Evolutionary conservation across 2,113 vertebrate genomes (phyloP).

Genomic region (Poeciliopsis occidentalis): DNA sequence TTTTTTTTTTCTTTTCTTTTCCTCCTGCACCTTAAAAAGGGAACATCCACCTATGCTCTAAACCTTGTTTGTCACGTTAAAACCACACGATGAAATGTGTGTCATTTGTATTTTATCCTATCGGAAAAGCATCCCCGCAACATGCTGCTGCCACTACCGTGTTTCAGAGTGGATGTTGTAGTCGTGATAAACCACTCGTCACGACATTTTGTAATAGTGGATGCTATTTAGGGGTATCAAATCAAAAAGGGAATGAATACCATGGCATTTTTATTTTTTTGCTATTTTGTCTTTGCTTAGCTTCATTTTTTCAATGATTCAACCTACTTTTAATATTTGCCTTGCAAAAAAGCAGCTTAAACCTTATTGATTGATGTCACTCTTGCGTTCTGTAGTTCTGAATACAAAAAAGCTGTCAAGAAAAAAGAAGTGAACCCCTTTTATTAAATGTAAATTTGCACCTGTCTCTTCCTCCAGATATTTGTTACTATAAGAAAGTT

Average conservation of each 20-base stretch:
- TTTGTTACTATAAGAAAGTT: constrained; percentile 96
- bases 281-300: not conserved
- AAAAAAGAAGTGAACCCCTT: not conserved
- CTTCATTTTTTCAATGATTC: not conserved
- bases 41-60: not conserved
- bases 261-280: too few species aligned
- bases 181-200: too few species aligned
- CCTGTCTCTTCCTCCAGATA: constrained; percentile 77
- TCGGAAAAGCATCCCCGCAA: not conserved
- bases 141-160: not conserved
- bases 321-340: too few species aligned
- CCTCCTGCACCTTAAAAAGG: constrained; percentile 13
- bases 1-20: constrained; percentile 8
- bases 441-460: not conserved
- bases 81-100: not conserved
- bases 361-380: not conserved
- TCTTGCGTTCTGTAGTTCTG: not conserved
- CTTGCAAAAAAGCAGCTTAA: too few species aligned
- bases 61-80: not conserved
- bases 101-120: not conserved
- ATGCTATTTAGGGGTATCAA: not conserved
- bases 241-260: not conserved
- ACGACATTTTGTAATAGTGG: not conserved
- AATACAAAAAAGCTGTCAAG: not conserved
- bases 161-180: not conserved